Evolutionary conservation across 1,140 invertebrate species (phyloP), one percentile per base, ranked within the genome.

Genomic region (Saccostrea echinata): DNA sequence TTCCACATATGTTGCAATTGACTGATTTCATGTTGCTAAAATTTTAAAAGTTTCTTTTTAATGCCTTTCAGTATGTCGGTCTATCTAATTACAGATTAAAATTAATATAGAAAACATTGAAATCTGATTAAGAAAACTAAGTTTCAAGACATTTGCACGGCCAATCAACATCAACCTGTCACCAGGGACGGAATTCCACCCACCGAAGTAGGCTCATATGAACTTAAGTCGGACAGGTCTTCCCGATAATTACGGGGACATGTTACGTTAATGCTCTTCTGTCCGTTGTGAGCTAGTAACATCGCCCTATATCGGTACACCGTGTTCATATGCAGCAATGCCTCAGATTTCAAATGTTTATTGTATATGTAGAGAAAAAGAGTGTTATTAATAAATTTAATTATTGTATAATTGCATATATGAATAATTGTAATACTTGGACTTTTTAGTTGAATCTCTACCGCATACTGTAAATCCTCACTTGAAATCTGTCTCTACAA

Each of bases 231-330:
- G 71, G 71, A 80, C 71, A 80, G 71, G 71, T 80, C 71, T 80
- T 80, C 71, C 71, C 71, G 27, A 30, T 80, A 80, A 80, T 80
- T 11, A 35, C 30, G 80, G 35, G 35, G 80, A 82, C 80, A 27
- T 82, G 80, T 82, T 82, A 82, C 80, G 4, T 82, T 82, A 82
- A 51, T 33, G 33, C 80, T 82, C 80, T 82, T 33, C 80, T 82
- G 80, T 82, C 80, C 80, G 80, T 82, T 82, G 80, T 82, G 35
- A 82, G 43, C 80, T 43, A 82, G 80, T 82, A 82, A 82, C 80
- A 82, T 43, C 80, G 80, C 80, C 80, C 80, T 82, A 82, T 82
- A 82, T 82, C 21, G 35, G 80, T 82, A 82, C 80, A 82, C 80
- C 80, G 43, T 43, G 35, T 82, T 82, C 35, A 82, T 82, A 82